phyloP scores from a whole-genome alignment of 2,113 vertebrate species.

The Rhinichthys klamathensis region DNA sequence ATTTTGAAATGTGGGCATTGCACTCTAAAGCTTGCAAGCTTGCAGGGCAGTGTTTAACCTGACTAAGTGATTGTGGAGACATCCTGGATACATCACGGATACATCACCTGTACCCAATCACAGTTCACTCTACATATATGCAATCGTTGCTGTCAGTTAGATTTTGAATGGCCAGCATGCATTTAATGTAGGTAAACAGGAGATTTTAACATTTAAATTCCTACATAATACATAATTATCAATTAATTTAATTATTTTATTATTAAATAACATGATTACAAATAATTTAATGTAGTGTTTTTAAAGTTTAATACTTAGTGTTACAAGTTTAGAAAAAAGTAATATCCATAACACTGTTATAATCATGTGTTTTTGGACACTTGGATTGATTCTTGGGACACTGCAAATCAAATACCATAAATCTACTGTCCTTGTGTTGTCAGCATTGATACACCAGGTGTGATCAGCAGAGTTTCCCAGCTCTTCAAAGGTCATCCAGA shows the following conservation, averaged over 20 bases:
- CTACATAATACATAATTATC: neutral
- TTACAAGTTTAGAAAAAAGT: too few relatives aligned
- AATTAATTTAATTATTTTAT: neutral
- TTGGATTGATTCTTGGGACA: neutral
- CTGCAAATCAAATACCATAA: neutral
- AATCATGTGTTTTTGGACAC: neutral
- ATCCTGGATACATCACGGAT: too few relatives aligned
- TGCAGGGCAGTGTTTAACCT: too few relatives aligned
- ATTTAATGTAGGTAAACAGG: neutral
- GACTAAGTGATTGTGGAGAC: too few relatives aligned
- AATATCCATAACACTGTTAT: neutral
- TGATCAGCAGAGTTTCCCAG: constrained; percentile 97
- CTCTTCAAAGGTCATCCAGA: constrained; percentile 99
- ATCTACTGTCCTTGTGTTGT: constrained; percentile 18
- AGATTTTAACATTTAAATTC: neutral
- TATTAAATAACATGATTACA: neutral
- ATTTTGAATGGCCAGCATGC: neutral
- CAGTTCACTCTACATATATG: too few relatives aligned
- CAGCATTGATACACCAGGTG: constrained; percentile 98
- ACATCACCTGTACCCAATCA: too few relatives aligned
- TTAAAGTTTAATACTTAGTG: neutral
- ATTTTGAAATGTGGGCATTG: too few relatives aligned
- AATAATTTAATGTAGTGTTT: neutral
- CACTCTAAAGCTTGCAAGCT: too few relatives aligned
- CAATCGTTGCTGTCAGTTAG: neutral